phyloP scores from a whole-genome alignment of 2,888 invertebrate species.

The Notodonta ziczac region DNA sequence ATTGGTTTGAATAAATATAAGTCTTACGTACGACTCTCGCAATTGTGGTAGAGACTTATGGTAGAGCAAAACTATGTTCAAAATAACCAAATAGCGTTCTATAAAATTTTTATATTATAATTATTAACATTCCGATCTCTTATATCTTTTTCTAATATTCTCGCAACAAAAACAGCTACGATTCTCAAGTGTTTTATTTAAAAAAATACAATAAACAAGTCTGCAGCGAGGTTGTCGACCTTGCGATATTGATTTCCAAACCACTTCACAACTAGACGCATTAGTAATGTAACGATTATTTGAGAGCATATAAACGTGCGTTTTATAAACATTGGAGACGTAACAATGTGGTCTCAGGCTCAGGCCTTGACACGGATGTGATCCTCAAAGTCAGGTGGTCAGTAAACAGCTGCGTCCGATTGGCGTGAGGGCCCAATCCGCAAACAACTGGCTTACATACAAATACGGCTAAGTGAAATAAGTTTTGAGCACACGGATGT shows the following conservation, averaged over 20 bases:
- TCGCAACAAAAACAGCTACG: no score
- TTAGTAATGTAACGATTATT: constrained; percentile 18
- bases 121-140: no score
- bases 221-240: constrained; percentile 29
- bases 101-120: no score
- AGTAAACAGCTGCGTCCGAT: constrained; percentile 50
- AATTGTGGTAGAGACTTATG: no score
- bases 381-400: constrained; percentile 59
- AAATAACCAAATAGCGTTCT: no score
- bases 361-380: constrained; percentile 63
- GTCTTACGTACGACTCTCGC: no score
- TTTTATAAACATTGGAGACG: constrained; percentile 29
- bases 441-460: constrained; percentile 23
- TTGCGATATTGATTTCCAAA: constrained; percentile 34
- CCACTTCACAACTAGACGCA: constrained; percentile 28
- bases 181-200: not conserved
- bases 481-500: constrained; percentile 24
- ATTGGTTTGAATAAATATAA: no score
- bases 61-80: no score
- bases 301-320: constrained; percentile 22
- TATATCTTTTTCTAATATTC: no score
- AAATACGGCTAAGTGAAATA: constrained; percentile 24
- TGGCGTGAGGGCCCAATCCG: constrained; percentile 32
- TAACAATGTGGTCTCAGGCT: constrained; percentile 37
- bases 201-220: constrained; percentile 16